A percentile compares a stretch with the other conserved stretches of the same genome.
Evolutionary conservation across 1,140 invertebrate genomes (phyloP).

Genomic region (Harpegnathos saltator): DNA sequence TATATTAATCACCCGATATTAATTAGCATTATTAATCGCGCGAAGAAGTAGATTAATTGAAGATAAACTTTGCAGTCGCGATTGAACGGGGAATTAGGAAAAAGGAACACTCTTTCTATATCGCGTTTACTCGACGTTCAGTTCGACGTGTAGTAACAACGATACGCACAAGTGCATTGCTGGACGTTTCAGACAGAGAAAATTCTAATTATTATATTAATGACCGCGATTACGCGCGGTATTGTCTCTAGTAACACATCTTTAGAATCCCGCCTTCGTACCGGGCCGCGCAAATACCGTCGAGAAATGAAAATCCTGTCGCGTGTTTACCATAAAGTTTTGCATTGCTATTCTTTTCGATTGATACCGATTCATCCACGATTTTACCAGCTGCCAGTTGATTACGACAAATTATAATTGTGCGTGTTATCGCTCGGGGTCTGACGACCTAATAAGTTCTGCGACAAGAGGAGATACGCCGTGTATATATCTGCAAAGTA

Average conservation of each 20-base stretch:
- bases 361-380: neutral
- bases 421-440: neutral
- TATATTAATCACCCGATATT: neutral
- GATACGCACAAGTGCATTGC: slow-evolving; percentile 11
- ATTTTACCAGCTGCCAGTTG: neutral
- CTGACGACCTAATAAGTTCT: slow-evolving; percentile 11
- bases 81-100: slow-evolving; percentile 50
- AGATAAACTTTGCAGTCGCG: slow-evolving; percentile 59
- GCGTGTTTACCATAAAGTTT: neutral
- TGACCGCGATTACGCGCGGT: slow-evolving; percentile 61
- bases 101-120: slow-evolving; percentile 50
- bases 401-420: too few species aligned
- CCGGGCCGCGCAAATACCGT: neutral
- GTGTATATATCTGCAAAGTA: slow-evolving; percentile 33
- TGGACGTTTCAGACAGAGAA: slow-evolving; percentile 13
- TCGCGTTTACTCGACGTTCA: slow-evolving; percentile 32
- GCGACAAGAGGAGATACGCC: neutral
- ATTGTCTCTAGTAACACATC: slow-evolving; percentile 71
- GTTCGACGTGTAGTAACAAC: too few species aligned
- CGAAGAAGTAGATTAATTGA: slow-evolving; percentile 59
- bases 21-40: slow-evolving; percentile 67
- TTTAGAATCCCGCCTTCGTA: neutral
- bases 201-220: slow-evolving; percentile 73
- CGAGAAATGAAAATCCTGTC: slow-evolving; percentile 8
- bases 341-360: neutral